Evolutionary conservation across 2,888 invertebrate genomes (phyloP).

Genomic region (Sicus ferrugineus): DNA sequence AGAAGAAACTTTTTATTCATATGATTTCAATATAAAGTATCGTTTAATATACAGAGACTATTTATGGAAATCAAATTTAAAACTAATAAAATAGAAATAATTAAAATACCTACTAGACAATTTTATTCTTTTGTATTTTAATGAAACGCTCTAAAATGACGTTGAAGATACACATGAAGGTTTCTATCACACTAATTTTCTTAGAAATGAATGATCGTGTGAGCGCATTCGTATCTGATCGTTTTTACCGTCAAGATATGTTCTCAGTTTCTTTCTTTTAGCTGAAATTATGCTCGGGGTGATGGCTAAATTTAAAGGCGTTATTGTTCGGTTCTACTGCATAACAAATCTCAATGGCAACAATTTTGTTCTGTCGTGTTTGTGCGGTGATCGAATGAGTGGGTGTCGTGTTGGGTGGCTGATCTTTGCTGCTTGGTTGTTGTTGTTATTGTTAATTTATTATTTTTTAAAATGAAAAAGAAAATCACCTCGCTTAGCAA

Average conservation of each 20-base stretch:
- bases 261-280: neutral
- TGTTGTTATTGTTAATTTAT: conserved; percentile 10
- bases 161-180: neutral
- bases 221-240: neutral
- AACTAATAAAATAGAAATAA: conserved; percentile 16
- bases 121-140: conserved; percentile 13
- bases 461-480: neutral
- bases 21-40: no score
- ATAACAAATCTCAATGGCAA: conserved; percentile 16
- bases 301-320: conserved; percentile 30
- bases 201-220: neutral
- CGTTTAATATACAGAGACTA: no score
- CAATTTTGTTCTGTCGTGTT: neutral
- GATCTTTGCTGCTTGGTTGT: neutral
- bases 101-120: conserved; percentile 30
- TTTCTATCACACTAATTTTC: neutral
- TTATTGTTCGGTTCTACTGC: conserved; percentile 24
- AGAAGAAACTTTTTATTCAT: no score
- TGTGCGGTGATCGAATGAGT: conserved; percentile 16
- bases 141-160: conserved; percentile 8
- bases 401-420: conserved; percentile 13
- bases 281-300: conserved; percentile 26
- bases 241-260: neutral
- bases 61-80: neutral
- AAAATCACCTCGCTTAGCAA: neutral